These are phyloP conservation scores for Lordiphosa fenestrarum DNA, from an alignment of 2,888 invertebrate genomes.

Conservation along the genomic window DNA sequence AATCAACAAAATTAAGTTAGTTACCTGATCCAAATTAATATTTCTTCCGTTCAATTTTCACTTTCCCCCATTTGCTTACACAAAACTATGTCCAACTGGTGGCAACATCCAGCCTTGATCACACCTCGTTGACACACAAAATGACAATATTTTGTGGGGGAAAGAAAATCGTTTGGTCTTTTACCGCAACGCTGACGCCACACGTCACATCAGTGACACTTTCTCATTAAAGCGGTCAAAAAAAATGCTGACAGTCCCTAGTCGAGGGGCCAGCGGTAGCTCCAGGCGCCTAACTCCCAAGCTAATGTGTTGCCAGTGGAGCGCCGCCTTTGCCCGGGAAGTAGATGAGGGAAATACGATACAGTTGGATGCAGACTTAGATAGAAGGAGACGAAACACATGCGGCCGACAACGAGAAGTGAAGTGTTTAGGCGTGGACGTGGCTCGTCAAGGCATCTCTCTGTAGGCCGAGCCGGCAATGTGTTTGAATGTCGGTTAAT, in stretches of 20 bases:
- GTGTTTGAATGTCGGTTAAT: conserved; percentile 76
- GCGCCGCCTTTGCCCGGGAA: conserved; percentile 11
- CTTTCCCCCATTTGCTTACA: too few relatives aligned
- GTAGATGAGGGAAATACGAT: conserved; percentile 28
- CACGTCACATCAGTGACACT: conserved; percentile 66
- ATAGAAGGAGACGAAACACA: conserved; percentile 25
- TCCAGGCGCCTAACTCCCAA: conserved; percentile 46
- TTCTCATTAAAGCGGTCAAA: conserved; percentile 58
- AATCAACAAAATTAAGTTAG: too few relatives aligned
- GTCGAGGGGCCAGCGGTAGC: conserved; percentile 8
- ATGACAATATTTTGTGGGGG: conserved; percentile 42
- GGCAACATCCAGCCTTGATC: conserved; percentile 24
- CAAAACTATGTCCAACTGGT: conserved; percentile 7
- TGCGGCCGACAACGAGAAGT: conserved; percentile 30
- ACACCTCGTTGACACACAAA: conserved; percentile 41
- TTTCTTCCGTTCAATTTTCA: too few relatives aligned
- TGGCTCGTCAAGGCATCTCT: conserved; percentile 24
- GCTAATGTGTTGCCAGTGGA: conserved; percentile 52
- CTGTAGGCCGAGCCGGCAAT: conserved; percentile 33
- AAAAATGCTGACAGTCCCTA: conserved; percentile 35
- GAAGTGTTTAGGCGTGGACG: conserved; percentile 59
- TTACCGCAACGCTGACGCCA: conserved; percentile 28
- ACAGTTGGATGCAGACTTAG: conserved; percentile 3
- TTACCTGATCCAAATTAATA: too few relatives aligned
- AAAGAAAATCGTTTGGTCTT: conserved; percentile 55